These are phyloP conservation scores for Icerya purchasi DNA, from an alignment of 2,888 invertebrate genomes.

Conservation along the genomic window DNA sequence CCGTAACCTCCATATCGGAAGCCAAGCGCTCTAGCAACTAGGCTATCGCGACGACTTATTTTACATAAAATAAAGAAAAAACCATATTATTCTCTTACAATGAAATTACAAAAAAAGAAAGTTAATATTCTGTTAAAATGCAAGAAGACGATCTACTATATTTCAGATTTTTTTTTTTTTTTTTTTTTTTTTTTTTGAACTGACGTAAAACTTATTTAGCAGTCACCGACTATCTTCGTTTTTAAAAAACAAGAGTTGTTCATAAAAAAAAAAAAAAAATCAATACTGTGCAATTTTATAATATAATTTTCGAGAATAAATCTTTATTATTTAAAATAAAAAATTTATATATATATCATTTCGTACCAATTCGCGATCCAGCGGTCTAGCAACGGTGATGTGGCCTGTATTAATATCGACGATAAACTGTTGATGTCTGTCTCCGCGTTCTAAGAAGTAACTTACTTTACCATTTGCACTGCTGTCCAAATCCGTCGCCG, in stretches of 20 bases:
- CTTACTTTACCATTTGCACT: slow-evolving; percentile 54
- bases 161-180: too few species aligned
- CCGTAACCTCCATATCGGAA: too few species aligned
- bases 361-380: slow-evolving; percentile 64
- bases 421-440: slow-evolving; percentile 50
- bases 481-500: slow-evolving; percentile 67
- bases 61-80: too few species aligned
- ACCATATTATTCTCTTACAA: too few species aligned
- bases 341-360: not conserved
- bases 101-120: too few species aligned
- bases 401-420: slow-evolving; percentile 57
- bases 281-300: not conserved
- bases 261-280: not conserved
- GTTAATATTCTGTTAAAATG: too few species aligned
- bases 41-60: too few species aligned
- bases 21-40: too few species aligned
- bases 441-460: slow-evolving; percentile 57
- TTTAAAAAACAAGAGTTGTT: not conserved
- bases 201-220: too few species aligned
- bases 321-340: not conserved
- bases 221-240: not conserved
- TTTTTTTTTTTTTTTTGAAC: too few species aligned
- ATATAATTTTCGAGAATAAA: not conserved
- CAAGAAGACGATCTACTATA: too few species aligned
- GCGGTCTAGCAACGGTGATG: slow-evolving; percentile 44